Evolutionary conservation across 2,113 vertebrate species (phyloP), one percentile per base, ranked within the genome.

Genomic region (Aptenodytes forsteri): DNA sequence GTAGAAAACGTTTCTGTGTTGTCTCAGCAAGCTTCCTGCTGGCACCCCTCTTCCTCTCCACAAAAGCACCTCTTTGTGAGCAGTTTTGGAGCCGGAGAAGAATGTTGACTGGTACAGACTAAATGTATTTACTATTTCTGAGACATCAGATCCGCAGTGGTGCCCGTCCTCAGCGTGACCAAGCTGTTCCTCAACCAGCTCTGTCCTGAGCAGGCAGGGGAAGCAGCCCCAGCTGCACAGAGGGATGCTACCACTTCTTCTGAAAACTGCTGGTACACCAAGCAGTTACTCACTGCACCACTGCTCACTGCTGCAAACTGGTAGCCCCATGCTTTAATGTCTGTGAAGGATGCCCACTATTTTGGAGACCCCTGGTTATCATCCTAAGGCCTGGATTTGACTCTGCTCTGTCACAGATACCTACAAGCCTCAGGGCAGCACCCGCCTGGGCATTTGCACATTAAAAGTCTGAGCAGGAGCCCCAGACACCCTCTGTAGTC

Each of bases 1-100:
- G 67, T 3, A 84, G 87, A 94, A 97, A 95, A 94, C 65, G 59
- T 20, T 83, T 95, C 96, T 95, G 85, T 36, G 85, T 71, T 94
- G 78, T 78, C 88, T 97, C 97, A 93, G 70, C 49, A 81, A 94
- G 91, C 40, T 94, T 92, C 66, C 91, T 73, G 62, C 61, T 82
- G 91, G 94, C 89, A 97, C 25, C 42, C 23, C 34, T 90, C 46
- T 89, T 79, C 61, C 82, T 61, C 55, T 38, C 52, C 34, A 13
- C 14, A 7, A 70, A 30, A 89, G 13, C 61, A 87, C 44, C 50
- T 89, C 86, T 81, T 50, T n/a, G 29, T 25, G 82, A 85, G 16
- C 14, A 10, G 27, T 12, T 34, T 7, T 13, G 4, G 75, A 93
- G 79, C 21, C 73, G 61, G 16, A 49, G 14, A 29, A 73, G 47